Conservation (phyloP, 2,888 invertebrate genomes). For the Ichneumon xanthorius region DNA sequence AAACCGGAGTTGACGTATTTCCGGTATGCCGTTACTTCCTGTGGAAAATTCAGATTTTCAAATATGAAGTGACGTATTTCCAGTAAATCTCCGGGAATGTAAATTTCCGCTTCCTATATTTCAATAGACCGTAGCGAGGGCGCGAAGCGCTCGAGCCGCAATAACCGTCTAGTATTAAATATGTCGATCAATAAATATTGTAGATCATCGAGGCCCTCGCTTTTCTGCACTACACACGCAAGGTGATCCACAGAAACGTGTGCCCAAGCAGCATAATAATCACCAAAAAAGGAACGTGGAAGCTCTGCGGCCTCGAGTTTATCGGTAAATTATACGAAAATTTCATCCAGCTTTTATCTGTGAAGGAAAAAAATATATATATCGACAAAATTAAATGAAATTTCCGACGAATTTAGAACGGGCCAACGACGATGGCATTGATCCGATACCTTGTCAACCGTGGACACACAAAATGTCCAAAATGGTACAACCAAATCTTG, state of each 20-base stretch:
- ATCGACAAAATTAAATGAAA: neutral
- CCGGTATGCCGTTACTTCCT: too few species aligned
- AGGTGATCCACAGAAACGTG: constrained; percentile 96
- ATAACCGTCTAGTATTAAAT: neutral
- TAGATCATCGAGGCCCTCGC: constrained; percentile 97
- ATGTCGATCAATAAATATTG: constrained; percentile 71
- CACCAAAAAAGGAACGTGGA: constrained; percentile 97
- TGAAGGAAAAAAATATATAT: neutral
- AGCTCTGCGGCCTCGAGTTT: constrained; percentile 97
- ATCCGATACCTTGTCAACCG: constrained; percentile 91
- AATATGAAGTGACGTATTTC: too few species aligned
- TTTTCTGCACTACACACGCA: constrained; percentile 95
- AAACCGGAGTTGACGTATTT: too few species aligned
- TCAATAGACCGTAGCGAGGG: too few species aligned
- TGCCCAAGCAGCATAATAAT: constrained; percentile 97
- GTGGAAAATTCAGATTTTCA: too few species aligned
- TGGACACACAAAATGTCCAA: constrained; percentile 97
- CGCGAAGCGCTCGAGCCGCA: too few species aligned
- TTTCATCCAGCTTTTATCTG: neutral
- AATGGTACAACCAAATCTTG: constrained; percentile 97
- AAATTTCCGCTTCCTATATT: too few species aligned
- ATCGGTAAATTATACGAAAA: constrained; percentile 88
- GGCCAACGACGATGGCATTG: constrained; percentile 74
- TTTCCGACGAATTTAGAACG: constrained; percentile 87
- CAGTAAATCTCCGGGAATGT: too few species aligned